These are phyloP conservation scores for Ptychadena robeensis DNA, from an alignment of 2,797 vertebrate genomes.

Conservation along the genomic window DNA sequence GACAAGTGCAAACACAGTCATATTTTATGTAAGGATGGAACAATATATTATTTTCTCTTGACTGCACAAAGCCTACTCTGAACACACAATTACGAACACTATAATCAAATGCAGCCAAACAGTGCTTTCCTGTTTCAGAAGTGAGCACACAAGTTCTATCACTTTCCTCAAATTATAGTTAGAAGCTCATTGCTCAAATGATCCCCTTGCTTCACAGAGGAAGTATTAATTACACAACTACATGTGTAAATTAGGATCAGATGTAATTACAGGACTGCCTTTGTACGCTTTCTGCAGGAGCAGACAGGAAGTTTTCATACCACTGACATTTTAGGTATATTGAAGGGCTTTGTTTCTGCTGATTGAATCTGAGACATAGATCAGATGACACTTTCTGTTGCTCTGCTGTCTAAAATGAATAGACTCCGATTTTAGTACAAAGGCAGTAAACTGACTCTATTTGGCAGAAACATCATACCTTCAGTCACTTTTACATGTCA, in stretches of 20 bases:
- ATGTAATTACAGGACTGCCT: slow-evolving; percentile 83
- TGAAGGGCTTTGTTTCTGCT: slow-evolving; percentile 73
- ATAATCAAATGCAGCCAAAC: slow-evolving; percentile 75
- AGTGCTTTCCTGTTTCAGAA: slow-evolving; percentile 73
- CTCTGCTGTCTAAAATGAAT: slow-evolving; percentile 74
- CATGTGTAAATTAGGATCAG: slow-evolving; percentile 76
- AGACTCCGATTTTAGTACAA: slow-evolving; percentile 70
- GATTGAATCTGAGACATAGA: slow-evolving; percentile 70
- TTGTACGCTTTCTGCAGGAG: slow-evolving; percentile 79
- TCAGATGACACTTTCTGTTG: slow-evolving; percentile 77
- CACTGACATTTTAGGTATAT: slow-evolving; percentile 79
- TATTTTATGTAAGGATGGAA: slow-evolving; percentile 78
- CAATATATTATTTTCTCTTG: slow-evolving; percentile 77
- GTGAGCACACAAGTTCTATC: slow-evolving; percentile 66
- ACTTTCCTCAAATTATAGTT: slow-evolving; percentile 71
- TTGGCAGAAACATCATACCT: slow-evolving; percentile 33
- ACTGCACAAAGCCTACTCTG: slow-evolving; percentile 75
- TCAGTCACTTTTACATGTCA: slow-evolving; percentile 3
- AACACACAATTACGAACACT: slow-evolving; percentile 80
- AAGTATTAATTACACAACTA: slow-evolving; percentile 84
- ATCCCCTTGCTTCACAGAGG: slow-evolving; percentile 78
- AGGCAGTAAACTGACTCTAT: slow-evolving; percentile 24
- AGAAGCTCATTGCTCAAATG: slow-evolving; percentile 76
- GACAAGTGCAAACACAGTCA: slow-evolving; percentile 60
- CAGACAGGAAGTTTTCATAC: slow-evolving; percentile 75